phyloP scores from a whole-genome alignment of 2,113 vertebrate genomes.

The Chloroceryle aenea region DNA sequence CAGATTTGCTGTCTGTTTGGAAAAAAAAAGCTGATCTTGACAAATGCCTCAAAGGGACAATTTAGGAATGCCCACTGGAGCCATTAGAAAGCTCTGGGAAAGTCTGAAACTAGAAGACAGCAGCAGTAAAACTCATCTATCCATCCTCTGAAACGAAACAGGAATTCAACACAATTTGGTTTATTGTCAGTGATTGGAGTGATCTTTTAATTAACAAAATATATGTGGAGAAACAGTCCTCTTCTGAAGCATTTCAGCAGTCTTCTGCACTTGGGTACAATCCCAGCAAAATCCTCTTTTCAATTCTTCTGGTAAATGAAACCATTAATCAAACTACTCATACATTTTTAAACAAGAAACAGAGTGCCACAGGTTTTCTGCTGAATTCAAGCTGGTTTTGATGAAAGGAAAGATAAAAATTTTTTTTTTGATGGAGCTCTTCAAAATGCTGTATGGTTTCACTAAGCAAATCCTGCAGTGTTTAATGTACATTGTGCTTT shows the following conservation, averaged over 20 bases:
- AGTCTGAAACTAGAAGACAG: neutral
- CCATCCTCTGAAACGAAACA: neutral
- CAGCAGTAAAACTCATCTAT: neutral
- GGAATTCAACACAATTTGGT: neutral
- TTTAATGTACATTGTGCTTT: neutral
- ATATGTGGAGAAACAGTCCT: neutral
- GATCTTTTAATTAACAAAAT: constrained; percentile 29
- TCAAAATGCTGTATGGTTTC: neutral
- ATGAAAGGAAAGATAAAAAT: constrained; percentile 29
- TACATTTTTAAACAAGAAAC: constrained; percentile 31
- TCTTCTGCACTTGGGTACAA: neutral
- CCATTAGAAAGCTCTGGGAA: neutral
- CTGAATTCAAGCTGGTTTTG: constrained; percentile 10
- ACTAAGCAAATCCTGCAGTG: neutral
- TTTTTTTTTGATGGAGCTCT: neutral
- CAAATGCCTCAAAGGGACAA: neutral
- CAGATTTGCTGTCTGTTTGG: neutral
- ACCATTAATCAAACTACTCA: constrained; percentile 33
- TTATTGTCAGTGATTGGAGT: neutral
- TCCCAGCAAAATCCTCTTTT: neutral
- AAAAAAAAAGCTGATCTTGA: neutral
- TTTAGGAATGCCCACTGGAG: constrained; percentile 10
- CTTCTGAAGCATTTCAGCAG: neutral
- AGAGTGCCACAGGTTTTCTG: neutral
- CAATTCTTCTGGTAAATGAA: neutral